Evolutionary conservation across 2,113 vertebrate species (phyloP).

Genomic region (Hemibagrus wyckioides): DNA sequence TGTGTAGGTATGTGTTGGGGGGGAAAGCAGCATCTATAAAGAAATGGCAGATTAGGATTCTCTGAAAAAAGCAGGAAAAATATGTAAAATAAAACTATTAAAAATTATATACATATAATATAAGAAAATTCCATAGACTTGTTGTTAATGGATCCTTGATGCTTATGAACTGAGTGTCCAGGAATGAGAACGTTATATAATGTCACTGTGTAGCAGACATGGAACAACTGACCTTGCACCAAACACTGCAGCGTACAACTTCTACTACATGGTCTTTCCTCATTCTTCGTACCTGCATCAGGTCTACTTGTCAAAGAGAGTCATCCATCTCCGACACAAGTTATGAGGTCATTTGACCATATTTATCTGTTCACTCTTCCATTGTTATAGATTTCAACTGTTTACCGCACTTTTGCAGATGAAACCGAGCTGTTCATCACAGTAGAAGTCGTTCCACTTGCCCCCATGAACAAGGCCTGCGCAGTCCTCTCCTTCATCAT

Average conservation of each 20-base stretch:
- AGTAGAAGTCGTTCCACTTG: conserved; percentile 92
- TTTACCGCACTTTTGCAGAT: conserved; percentile 87
- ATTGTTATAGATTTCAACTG: conserved; percentile 53
- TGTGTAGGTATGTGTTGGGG: not conserved
- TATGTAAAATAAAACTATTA: not conserved
- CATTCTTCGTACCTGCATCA: conserved; percentile 50
- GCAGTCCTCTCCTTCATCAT: conserved; percentile 85
- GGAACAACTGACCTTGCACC: not conserved
- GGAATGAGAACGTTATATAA: not conserved
- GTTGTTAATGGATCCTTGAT: not conserved
- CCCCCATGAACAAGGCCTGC: conserved; percentile 83
- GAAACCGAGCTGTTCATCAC: conserved; percentile 86
- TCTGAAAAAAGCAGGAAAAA: not conserved
- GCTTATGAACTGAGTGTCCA: not conserved
- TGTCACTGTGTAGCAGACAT: not conserved
- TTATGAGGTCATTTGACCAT: not conserved
- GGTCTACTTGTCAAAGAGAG: conserved; percentile 49
- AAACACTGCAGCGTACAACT: conserved; percentile 44
- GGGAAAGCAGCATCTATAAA: not conserved
- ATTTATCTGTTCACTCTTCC: not conserved
- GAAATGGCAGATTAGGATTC: not conserved
- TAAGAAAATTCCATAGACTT: not conserved
- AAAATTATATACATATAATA: conserved; percentile 14
- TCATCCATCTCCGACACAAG: conserved; percentile 48
- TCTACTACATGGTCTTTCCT: conserved; percentile 56